Conservation (phyloP, 1,140 invertebrate species). For the Atopsyche davidsoni region DNA sequence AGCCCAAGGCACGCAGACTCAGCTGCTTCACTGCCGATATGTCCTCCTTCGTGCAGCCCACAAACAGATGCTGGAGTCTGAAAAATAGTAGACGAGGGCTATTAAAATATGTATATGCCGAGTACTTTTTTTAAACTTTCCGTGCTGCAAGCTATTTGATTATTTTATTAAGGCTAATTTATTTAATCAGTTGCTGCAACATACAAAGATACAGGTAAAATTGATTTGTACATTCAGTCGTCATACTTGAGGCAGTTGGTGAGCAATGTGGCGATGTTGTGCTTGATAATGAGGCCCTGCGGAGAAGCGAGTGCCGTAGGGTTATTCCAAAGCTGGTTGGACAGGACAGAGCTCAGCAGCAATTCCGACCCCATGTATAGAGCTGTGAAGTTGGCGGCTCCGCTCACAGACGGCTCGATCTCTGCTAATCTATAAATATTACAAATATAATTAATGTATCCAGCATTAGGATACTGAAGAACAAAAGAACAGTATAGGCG, state of each 20-base stretch:
- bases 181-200: too few relatives aligned
- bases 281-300: constrained; percentile 49
- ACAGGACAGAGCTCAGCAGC: constrained; percentile 40
- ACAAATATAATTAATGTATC: too few relatives aligned
- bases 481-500: too few relatives aligned
- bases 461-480: too few relatives aligned
- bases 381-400: constrained; percentile 79
- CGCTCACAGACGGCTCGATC: constrained; percentile 75
- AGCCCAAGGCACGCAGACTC: constrained; percentile 73
- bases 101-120: constrained; percentile 1
- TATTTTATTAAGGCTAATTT: too few relatives aligned
- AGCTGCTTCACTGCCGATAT: constrained; percentile 74
- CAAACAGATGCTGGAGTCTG: constrained; percentile 77
- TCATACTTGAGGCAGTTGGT: constrained; percentile 59
- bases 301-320: constrained; percentile 43
- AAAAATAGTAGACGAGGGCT: constrained; percentile 25
- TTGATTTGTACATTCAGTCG: too few relatives aligned
- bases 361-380: constrained; percentile 69
- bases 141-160: too few relatives aligned
- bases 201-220: constrained; percentile 3
- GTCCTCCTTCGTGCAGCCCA: constrained; percentile 68
- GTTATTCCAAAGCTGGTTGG: constrained; percentile 43
- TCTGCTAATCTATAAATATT: too few relatives aligned
- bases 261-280: constrained; percentile 55
- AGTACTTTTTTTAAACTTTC: too few relatives aligned